A percentile compares a stretch with the other conserved stretches of the same genome.
These are phyloP conservation scores for Cacoxenus indagator DNA, from an alignment of 2,888 invertebrate species.

Conservation along the genomic window DNA sequence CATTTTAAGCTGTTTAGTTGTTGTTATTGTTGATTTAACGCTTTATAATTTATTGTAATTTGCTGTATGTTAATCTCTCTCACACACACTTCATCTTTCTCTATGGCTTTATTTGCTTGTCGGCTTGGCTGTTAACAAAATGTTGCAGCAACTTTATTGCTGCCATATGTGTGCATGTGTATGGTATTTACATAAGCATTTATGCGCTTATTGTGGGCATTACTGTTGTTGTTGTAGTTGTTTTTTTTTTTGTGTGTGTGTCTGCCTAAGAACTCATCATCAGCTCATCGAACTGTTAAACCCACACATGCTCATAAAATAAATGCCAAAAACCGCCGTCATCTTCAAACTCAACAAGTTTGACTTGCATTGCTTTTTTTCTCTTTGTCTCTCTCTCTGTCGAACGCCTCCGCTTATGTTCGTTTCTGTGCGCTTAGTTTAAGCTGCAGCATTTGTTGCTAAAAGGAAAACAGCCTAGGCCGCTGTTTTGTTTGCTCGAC, in stretches of 20 bases:
- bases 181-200: too few species aligned
- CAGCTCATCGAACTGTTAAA: constrained; percentile 36
- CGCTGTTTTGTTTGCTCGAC: constrained; percentile 19
- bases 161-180: too few species aligned
- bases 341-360: constrained; percentile 3
- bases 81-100: constrained; percentile 43
- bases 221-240: not conserved
- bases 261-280: not conserved
- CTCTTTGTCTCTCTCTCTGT: constrained; percentile 30
- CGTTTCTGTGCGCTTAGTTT: not conserved
- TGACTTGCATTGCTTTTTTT: constrained; percentile 32
- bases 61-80: constrained; percentile 63
- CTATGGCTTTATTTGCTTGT: constrained; percentile 29
- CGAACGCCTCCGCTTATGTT: constrained; percentile 1
- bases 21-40: constrained; percentile 8
- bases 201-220: not conserved
- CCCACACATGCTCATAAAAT: constrained; percentile 25
- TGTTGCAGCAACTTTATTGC: constrained; percentile 29
- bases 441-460: too few species aligned
- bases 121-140: constrained; percentile 55
- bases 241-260: not conserved
- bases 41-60: constrained; percentile 29
- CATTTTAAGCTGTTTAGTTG: constrained; percentile 5
- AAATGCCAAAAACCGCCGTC: not conserved
- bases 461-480: too few species aligned